These are phyloP conservation scores for Neotoxoptera formosana DNA, from an alignment of 1,140 invertebrate species.

Conservation along the genomic window DNA sequence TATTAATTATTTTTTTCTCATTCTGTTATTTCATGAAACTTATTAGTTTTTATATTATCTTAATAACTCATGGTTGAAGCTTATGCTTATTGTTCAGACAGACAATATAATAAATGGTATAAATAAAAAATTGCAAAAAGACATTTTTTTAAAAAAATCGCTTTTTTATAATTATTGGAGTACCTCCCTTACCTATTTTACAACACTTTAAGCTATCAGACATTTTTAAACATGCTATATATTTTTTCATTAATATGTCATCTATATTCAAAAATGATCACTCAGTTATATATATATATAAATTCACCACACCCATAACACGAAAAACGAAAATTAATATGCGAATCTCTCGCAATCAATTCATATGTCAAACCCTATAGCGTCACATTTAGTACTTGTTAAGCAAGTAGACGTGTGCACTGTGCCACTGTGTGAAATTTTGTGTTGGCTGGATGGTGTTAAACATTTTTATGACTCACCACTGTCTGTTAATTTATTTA, in stretches of 20 bases:
- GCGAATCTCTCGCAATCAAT: background rate
- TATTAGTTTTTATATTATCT: too few species aligned
- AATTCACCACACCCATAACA: background rate
- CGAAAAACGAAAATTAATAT: background rate
- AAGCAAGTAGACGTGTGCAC: background rate
- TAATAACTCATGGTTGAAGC: too few species aligned
- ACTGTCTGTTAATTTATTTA: background rate
- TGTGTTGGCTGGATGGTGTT: background rate
- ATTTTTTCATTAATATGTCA: background rate
- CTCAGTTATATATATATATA: background rate
- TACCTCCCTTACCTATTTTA: background rate
- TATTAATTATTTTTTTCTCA: too few species aligned
- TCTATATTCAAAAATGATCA: background rate
- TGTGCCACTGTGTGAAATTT: background rate
- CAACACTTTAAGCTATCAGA: background rate
- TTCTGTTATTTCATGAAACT: too few species aligned
- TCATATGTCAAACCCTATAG: background rate
- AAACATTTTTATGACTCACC: background rate
- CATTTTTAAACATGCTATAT: background rate
- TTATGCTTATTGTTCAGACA: too few species aligned
- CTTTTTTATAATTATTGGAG: too few species aligned
- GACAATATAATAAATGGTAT: too few species aligned
- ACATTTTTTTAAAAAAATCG: too few species aligned
- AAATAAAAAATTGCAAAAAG: too few species aligned
- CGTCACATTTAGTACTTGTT: background rate